Conservation (phyloP, 2,113 vertebrate genomes). For the Sylvilagus bachmani region DNA sequence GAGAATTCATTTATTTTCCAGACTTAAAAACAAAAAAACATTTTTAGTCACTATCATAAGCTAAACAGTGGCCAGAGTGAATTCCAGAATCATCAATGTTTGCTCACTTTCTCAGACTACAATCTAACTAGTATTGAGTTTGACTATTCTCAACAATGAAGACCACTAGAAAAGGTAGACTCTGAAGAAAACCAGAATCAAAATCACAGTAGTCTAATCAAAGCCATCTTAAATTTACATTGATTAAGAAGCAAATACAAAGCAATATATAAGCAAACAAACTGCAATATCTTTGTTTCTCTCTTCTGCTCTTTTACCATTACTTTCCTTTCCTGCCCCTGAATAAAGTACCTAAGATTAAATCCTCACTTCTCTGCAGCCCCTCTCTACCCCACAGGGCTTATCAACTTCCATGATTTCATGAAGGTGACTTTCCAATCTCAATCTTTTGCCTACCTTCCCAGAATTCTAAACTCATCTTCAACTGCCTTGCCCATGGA, state of each 20-base stretch:
- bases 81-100: constrained; percentile 39
- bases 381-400: neutral
- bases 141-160: constrained; percentile 2
- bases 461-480: constrained; percentile 18
- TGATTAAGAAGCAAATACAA: constrained; percentile 42
- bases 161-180: neutral
- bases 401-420: constrained; percentile 36
- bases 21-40: constrained; percentile 55
- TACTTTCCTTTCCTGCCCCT: neutral
- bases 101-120: constrained; percentile 36
- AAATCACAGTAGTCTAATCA: constrained; percentile 22
- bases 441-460: neutral
- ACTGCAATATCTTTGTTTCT: neutral
- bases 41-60: constrained; percentile 17
- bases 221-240: constrained; percentile 20
- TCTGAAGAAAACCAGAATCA: constrained; percentile 39
- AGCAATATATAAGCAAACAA: constrained; percentile 30
- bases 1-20: constrained; percentile 42
- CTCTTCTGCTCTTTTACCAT: neutral
- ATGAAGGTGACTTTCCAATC: neutral
- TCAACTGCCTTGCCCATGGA: neutral
- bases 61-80: constrained; percentile 18
- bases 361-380: neutral
- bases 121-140: constrained; percentile 38
- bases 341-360: neutral